Evolutionary conservation across 2,797 vertebrate species (phyloP), one percentile per base, ranked within the genome.

Genomic region (Neoniphon sammara): DNA sequence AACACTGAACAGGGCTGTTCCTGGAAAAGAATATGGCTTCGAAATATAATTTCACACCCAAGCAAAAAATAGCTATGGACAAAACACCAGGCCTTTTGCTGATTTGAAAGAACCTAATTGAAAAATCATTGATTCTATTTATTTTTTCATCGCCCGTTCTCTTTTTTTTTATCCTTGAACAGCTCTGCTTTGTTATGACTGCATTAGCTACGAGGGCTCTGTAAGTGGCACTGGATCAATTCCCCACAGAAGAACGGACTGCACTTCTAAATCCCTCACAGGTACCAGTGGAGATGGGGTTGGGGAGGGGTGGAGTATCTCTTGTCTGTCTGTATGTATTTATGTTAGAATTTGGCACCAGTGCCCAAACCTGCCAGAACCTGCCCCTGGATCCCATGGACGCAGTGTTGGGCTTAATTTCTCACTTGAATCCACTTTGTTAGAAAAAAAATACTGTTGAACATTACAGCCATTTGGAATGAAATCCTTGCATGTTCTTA

Each of bases 231-330:
- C 91, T 91, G 93, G 92, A 94, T 87, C 93, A 89, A 92, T 73
- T 95, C 96, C 84, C 95, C 94, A 85, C 94, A 94, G 96, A 96
- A 96, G 97, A 90, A 96, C 95, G 91, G 96, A 96, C 84, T 86
- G 93, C 79, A 95, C 95, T 87, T 95, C 96, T 92, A 97, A 96
- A 93, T 94, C 97, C 73, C 96, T 96, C 85, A 96, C 96, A 89
- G 97, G 97, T 98, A 95, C 93, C 90, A 76, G 7, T 77, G 84
- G 81, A 90, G 84, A 85, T 20, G 77, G 88, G 91, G 86, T 59
- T 80, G 84, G 87, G 86, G 83, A 72, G 65, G 65, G 53, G 56
- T 23, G 50, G 61, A 46, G 5, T 76, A 58, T 89, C 69, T 88
- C 53, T 74, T 88, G 56, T 87, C 69, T 90, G 50, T 89, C n/a